Base-by-base conservation (phyloP, 2,888 invertebrate species). In the Catocala nupta region DNA sequence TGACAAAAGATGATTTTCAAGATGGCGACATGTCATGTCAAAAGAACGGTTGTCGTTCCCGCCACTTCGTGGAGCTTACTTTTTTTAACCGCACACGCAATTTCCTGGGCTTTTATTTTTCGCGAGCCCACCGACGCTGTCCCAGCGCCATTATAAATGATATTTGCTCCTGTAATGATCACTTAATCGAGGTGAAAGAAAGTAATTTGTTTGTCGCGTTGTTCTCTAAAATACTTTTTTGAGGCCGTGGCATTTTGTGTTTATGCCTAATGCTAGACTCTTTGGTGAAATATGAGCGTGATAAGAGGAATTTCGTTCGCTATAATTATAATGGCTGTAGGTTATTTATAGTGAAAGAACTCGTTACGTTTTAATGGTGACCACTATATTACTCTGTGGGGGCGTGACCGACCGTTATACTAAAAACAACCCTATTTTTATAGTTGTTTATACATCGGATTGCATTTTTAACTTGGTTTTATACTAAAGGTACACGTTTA, bases 231-330 rank as follows among this genome's bases (percentile, higher is more conserved):
- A 73, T 75, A 73, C 71, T 81, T 77, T 81, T 75, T 80, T 75
- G 74, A 77, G 77, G 81, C 76, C 80, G 66, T 65, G 81, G 74
- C 66, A 71, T 83, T 82, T 83, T 82, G 77, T 86, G 81, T 86
- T 87, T 85, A 82, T 84, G 80, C 84, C 82, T 90, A 90, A 91
- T 90, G 83, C 85, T 87, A 89, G 88, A 88, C 84, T 88, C 82
- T 81, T 81, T 80, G 82, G 87, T 91, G 87, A 92, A 90, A 89
- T 92, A 92, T 88, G 89, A 85, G 83, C 89, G 87, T 87, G 92
- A 91, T 92, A 92, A 91, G 90, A 90, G 85, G 84, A 90, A 90
- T 90, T 91, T 90, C 85, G 89, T 91, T 87, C 84, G 86, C 85
- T 82, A 86, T 92, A 92, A 91, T 92, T 92, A 90, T 91, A 89